Percentiles rank a stretch among this genome's conserved stretches.
phyloP scores from a whole-genome alignment of 2,113 vertebrate genomes.

The Halichoerus grypus region DNA sequence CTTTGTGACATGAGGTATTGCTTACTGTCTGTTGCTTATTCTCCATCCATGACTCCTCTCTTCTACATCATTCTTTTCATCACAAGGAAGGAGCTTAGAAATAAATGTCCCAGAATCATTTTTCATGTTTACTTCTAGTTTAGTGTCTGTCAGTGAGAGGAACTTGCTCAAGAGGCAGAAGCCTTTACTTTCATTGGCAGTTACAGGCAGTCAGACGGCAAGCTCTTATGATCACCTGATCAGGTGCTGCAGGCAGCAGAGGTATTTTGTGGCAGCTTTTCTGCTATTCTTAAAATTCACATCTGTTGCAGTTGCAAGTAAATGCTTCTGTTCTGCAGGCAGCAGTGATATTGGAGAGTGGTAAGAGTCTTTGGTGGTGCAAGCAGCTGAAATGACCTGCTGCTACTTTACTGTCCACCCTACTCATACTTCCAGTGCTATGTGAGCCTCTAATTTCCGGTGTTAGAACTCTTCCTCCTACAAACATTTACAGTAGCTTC shows the following conservation, averaged over 20 bases:
- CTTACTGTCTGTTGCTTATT: neutral
- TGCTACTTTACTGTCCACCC: neutral
- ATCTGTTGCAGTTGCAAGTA: neutral
- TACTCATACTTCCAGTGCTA: neutral
- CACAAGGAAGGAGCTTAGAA: neutral
- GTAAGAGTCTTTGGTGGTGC: neutral
- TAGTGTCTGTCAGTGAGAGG: neutral
- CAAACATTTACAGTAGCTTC: neutral
- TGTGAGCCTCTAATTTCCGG: neutral
- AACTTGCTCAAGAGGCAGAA: neutral
- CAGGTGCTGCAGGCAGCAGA: neutral
- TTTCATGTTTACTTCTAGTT: neutral
- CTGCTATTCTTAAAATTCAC: neutral
- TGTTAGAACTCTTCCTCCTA: neutral
- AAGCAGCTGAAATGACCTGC: neutral
- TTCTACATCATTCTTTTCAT: neutral
- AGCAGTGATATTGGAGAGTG: neutral
- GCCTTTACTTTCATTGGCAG: neutral
- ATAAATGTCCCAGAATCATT: neutral
- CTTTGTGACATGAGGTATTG: neutral
- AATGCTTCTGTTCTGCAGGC: neutral
- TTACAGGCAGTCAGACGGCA: neutral
- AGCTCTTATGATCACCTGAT: neutral
- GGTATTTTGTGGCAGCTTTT: neutral
- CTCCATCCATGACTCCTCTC: neutral